Conservation (phyloP, 1,140 invertebrate genomes). For the Lordiphosa stackelbergi region DNA sequence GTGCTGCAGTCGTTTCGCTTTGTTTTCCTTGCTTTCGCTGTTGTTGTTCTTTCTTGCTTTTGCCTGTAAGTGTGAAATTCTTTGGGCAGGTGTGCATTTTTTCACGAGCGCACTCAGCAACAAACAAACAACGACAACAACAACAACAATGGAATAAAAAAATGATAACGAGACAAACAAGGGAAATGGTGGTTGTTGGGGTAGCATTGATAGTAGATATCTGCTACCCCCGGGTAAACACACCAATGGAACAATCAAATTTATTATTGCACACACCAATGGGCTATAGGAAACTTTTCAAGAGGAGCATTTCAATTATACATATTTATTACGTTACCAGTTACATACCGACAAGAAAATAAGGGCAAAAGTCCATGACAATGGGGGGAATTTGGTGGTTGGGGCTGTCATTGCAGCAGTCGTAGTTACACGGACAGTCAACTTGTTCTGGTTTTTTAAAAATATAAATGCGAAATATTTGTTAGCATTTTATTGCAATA, state of each 20-base stretch:
- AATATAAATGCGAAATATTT: background rate
- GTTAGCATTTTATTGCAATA: background rate
- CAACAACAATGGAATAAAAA: slow-evolving; percentile 23
- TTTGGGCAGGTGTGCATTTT: slow-evolving; percentile 65
- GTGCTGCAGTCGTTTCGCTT: slow-evolving; percentile 28
- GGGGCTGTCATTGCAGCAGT: too few species aligned
- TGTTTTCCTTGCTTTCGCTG: slow-evolving; percentile 5
- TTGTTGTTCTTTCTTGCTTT: slow-evolving; percentile 23
- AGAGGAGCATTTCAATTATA: background rate
- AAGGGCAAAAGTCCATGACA: background rate
- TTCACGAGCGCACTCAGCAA: slow-evolving; percentile 48
- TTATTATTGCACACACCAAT: slow-evolving; percentile 27
- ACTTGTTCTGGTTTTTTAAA: too few species aligned
- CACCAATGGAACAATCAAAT: slow-evolving; percentile 22
- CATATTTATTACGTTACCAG: background rate
- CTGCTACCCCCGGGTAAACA: slow-evolving; percentile 16
- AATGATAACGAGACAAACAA: slow-evolving; percentile 31
- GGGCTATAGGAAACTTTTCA: slow-evolving; percentile 13
- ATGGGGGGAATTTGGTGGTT: background rate
- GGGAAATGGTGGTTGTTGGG: background rate
- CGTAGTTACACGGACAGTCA: too few species aligned
- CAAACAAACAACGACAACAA: slow-evolving; percentile 49
- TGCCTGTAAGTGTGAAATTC: slow-evolving; percentile 63
- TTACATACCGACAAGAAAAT: background rate
- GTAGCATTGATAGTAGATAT: slow-evolving; percentile 50